Evolutionary conservation across 2,113 vertebrate genomes (phyloP), one percentile per base, ranked within the genome.

Genomic region (Amphiprion ocellaris): DNA sequence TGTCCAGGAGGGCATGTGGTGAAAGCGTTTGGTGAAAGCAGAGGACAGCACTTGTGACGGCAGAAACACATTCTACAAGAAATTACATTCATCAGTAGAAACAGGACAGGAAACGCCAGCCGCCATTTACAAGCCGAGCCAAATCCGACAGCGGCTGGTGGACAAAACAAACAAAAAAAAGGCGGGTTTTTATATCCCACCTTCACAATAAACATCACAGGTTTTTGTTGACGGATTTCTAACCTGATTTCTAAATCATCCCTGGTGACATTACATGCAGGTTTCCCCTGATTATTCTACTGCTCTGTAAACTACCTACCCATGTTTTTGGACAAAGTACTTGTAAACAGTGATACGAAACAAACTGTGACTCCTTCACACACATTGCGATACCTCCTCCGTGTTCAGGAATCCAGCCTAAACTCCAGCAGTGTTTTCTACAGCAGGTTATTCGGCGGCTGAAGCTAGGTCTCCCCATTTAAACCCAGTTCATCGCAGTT

Each of bases 71-170:
- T 92, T 94, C 91, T 85, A 82, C 74, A 37, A 63, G 60, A 61
- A 88, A 87, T 70, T 85, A 93, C 91, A 93, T 91, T 94, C 91
- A 89, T 77, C 72, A 74, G 6, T 84, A 84, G 46, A 81, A 83
- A 81, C 64, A 47, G 61, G 71, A 85, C 37, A 44, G 47, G 11
- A 65, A 65, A 71, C 21, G 16, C 37, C 37, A n/a, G 23, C 46
- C 30, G 3, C 21, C n/a, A 52, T 82, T 75, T 69, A 84, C 73
- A 79, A 66, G 75, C 47, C 60, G 52, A 11, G 10, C 59, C 46
- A 12, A 44, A 44, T 12, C 8, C 33, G 33, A 10, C 10, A 12
- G 75, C 3, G 58, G 68, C 82, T 72, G 60, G 21, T 33, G 11
- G 26, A 81, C 52, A 44, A 26, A 64, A 77, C 9, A 4, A 30